Base-by-base conservation (phyloP, 1,140 invertebrate genomes). In the Pomacea maculata region DNA sequence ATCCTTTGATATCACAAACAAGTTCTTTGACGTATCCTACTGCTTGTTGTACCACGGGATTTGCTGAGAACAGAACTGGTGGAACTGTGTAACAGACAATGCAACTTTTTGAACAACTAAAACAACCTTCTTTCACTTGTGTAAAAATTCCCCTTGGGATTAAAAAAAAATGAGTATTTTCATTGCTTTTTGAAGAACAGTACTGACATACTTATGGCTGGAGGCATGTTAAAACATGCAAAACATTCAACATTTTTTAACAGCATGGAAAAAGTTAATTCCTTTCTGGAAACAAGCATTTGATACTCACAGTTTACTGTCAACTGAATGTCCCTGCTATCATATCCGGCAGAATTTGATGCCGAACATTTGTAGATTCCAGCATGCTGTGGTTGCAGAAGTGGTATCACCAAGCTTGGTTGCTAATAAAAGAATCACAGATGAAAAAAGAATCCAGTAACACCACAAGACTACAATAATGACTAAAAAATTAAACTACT, bases 301-400 rank as follows among this genome's bases (percentile, higher is more conserved):
- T 70, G 29, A 12, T 67, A 82, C 86, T 85, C 82, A 87, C 85
- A 87, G 64, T 81, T 83, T 19, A 88, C 82, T 25, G 80, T 80
- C 0, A 86, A 54, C 52, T 72, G 34, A 25, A 87, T 84, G 7
- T 84, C 79, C 80, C 88, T 82, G n/a, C 70, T 29, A 73, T 86
- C 86, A 45, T 80, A 67, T 12, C 88, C 88, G 29, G 85, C 84
- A 29, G 83, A 83, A 68, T 89, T 89, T 45, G 72, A 52, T 25
- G 87, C 86, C 11, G 80, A 78, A 79, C 88, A 89, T 34, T 86
- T 87, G 79, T 88, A 89, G 25, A 84, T 79, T 17, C 88, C 88
- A 64, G 85, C 79, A 78, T 87, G 79, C 12, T 85, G 77, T 54
- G 86, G 71, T 67, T 71, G 70, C 19, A 85, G 75, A 61, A 73